Evolutionary conservation across 2,113 vertebrate genomes (phyloP).

Genomic region (Tachycineta bicolor): DNA sequence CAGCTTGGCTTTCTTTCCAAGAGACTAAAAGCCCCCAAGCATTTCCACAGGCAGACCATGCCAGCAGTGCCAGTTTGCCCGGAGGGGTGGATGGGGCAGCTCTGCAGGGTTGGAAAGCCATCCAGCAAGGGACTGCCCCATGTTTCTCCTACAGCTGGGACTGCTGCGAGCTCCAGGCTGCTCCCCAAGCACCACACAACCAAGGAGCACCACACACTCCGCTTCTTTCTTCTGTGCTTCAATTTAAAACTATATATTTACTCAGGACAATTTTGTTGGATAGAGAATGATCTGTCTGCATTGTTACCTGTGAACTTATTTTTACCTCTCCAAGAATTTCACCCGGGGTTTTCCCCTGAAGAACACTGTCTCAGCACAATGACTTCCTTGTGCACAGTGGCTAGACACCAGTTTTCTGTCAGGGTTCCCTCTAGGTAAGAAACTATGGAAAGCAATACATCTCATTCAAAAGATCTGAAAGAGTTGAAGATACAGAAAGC

Average conservation of each 20-base stretch:
- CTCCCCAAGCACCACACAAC: background rate
- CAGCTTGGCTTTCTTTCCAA: fast-evolving
- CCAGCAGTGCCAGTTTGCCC: background rate
- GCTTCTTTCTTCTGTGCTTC: background rate
- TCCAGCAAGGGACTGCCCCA: background rate
- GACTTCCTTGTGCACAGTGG: background rate
- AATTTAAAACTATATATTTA: background rate
- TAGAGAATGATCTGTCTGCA: background rate
- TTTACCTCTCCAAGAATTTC: background rate
- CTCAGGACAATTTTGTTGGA: background rate
- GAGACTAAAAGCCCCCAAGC: background rate
- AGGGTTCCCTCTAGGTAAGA: background rate
- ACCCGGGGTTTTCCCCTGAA: background rate
- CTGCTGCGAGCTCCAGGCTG: background rate
- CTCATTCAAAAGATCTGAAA: slow-evolving; percentile 38
- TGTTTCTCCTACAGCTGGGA: background rate
- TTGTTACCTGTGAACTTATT: background rate
- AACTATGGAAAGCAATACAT: background rate
- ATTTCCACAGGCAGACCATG: background rate
- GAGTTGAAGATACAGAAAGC: slow-evolving; percentile 45
- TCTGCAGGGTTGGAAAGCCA: fast-evolving
- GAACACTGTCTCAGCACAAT: background rate
- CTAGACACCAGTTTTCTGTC: slow-evolving; percentile 13
- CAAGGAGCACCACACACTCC: background rate
- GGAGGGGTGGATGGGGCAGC: background rate